Evolutionary conservation across 64 coral and sea anemone genomes (phyloP), one percentile per base, ranked within the genome.

Genomic region (Montipora efflorescens): DNA sequence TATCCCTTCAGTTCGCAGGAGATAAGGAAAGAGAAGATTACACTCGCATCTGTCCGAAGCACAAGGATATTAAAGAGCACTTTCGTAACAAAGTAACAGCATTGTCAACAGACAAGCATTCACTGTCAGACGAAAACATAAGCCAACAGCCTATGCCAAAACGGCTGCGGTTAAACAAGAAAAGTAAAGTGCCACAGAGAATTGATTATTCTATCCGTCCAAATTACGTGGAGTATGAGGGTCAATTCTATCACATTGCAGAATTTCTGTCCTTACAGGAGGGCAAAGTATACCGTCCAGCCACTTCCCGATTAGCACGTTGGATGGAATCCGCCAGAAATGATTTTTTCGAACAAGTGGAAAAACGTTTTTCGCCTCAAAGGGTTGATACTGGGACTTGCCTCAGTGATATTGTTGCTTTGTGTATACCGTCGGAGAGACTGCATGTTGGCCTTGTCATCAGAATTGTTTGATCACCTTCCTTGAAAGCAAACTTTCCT

Each of bases 11-110:
- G n/a, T 89, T 76, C 74, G 47, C 8, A 36, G 25, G 7, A 50
- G 87, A 75, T 15, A 20, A 89, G 25, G 47, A 9, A 11, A 50
- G 87, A 64, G 87, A 64, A 64, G 8, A 64, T 64, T 64, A 64
- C 59, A 64, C 59, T 7, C 59, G 8, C 13, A 14, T 64, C 13
- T 64, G 10, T 64, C 59, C 1, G 13, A 64, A 64, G 13, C 59
- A 64, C 59, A 64, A 64, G 59, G 13, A 64, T 12, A 55, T 55
- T 55, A 55, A 55, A 55, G 52, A 55, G 52, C 52, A 55, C 52
- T 64, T 4, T 64, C 59, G 59, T 12, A 64, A 64, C 59, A 64
- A 64, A 64, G 8, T 64, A 15, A 64, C 13, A 64, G 59, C 59
- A 12, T 64, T 64, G 59, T 64, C 59, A 64, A 64, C 14, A 64